phyloP scores from a whole-genome alignment of 2,888 invertebrate species.

The Octonoba sinensis region DNA sequence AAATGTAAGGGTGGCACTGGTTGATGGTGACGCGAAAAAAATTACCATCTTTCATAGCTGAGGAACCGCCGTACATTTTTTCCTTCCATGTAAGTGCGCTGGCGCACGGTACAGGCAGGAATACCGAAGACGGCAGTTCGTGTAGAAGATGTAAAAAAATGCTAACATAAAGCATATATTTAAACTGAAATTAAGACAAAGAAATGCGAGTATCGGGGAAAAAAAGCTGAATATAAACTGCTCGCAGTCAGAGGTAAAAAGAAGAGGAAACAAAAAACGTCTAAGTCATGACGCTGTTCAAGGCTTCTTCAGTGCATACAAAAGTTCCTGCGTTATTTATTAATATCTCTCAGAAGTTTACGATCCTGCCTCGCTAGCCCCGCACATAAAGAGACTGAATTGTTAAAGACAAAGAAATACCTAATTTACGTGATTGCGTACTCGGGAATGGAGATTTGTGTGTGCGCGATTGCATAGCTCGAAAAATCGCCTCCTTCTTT shows the following conservation, averaged over 20 bases:
- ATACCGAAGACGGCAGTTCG: conserved; percentile 26
- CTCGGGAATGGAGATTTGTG: neutral
- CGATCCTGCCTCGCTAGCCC: conserved; percentile 39
- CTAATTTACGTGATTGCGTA: conserved; percentile 58
- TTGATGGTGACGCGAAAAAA: conserved; percentile 23
- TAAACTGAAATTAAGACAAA: conserved; percentile 61
- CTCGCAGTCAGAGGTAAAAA: conserved; percentile 44
- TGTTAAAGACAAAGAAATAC: conserved; percentile 61
- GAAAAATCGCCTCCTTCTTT: no score
- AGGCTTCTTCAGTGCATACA: conserved; percentile 43
- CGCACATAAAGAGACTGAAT: conserved; percentile 57
- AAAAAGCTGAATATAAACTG: conserved; percentile 39
- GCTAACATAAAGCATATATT: conserved; percentile 40
- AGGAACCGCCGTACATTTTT: conserved; percentile 15
- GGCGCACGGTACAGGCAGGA: conserved; percentile 10
- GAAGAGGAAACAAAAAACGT: conserved; percentile 26
- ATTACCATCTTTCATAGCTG: conserved; percentile 29
- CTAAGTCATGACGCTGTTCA: conserved; percentile 48
- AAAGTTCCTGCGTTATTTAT: conserved; percentile 59
- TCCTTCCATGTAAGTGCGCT: conserved; percentile 2
- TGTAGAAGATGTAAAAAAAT: conserved; percentile 50
- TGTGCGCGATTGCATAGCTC: no score
- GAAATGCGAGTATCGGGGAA: conserved; percentile 40
- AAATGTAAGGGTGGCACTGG: conserved; percentile 17
- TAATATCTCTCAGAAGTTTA: conserved; percentile 57